Conservation (phyloP, 2,113 vertebrate genomes). For the Engraulis encrasicolus region DNA sequence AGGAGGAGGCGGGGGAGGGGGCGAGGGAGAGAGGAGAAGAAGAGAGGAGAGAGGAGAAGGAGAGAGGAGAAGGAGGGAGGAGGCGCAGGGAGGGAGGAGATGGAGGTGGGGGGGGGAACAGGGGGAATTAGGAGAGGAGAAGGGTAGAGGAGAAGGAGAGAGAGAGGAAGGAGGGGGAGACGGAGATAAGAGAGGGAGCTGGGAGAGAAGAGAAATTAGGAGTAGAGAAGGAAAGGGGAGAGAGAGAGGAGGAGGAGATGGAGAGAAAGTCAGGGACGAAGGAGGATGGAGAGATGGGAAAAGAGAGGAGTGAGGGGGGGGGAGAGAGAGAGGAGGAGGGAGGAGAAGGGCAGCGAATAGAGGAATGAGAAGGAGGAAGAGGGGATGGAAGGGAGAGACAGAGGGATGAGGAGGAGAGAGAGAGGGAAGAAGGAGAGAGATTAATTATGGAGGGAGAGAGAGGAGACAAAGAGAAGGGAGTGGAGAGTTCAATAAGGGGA, state of each 20-base stretch:
- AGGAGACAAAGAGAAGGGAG: not conserved
- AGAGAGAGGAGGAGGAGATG: too few relatives aligned
- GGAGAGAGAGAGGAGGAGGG: not conserved
- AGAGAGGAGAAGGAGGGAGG: not conserved
- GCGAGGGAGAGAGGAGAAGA: conserved; percentile 17
- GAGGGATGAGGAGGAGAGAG: not conserved
- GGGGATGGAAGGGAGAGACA: not conserved
- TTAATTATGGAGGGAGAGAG: too few relatives aligned
- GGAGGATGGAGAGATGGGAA: not conserved
- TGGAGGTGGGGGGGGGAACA: too few relatives aligned
- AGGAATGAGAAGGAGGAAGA: conserved; percentile 4
- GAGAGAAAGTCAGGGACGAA: too few relatives aligned
- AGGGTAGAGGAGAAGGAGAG: not conserved
- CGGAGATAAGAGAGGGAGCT: too few relatives aligned
- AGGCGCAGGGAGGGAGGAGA: not conserved
- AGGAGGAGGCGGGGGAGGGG: conserved; percentile 11
- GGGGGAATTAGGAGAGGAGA: not conserved
- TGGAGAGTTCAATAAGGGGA: not conserved
- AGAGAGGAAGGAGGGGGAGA: not conserved
- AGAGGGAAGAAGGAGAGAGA: too few relatives aligned
- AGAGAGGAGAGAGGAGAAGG: not conserved
- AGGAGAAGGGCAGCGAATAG: not conserved
- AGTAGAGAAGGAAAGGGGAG: too few relatives aligned
- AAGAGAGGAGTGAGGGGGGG: not conserved
- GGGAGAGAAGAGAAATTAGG: too few relatives aligned